Percentiles rank a stretch among this genome's conserved stretches.
Evolutionary conservation across 2,113 vertebrate genomes (phyloP).

Genomic region (Chaenocephalus aceratus): DNA sequence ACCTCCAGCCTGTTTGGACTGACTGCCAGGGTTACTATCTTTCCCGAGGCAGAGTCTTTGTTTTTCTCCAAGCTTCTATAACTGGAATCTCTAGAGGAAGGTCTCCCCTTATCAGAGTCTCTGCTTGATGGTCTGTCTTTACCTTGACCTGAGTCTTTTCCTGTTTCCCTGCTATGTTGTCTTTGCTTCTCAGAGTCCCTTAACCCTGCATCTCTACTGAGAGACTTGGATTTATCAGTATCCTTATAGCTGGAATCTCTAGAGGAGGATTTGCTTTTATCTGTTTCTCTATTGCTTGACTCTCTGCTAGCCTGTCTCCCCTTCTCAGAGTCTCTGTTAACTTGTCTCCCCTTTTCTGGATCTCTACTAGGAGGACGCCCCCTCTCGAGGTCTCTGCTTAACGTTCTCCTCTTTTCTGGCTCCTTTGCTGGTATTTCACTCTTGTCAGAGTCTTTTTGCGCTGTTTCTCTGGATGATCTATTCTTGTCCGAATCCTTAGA

Average conservation of each 20-base stretch:
- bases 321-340: constrained; percentile 69
- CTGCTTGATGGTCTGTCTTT: constrained; percentile 76
- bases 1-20: constrained; percentile 70
- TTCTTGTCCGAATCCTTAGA: constrained; percentile 70
- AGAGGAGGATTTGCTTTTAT: constrained; percentile 67
- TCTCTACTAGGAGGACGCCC: constrained; percentile 64
- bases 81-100: constrained; percentile 68
- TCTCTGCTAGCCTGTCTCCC: constrained; percentile 68
- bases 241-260: constrained; percentile 68
- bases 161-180: constrained; percentile 71
- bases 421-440: constrained; percentile 69
- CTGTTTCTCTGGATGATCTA: constrained; percentile 63
- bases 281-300: constrained; percentile 63
- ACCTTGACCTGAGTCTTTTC: constrained; percentile 68
- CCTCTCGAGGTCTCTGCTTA: constrained; percentile 68
- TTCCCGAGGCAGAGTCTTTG: constrained; percentile 72
- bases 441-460: constrained; percentile 68
- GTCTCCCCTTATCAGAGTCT: constrained; percentile 70
- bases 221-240: constrained; percentile 59
- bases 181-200: constrained; percentile 70
- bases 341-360: constrained; percentile 66
- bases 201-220: constrained; percentile 55
- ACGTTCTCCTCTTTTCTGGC: constrained; percentile 61
- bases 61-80: constrained; percentile 75
- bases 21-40: constrained; percentile 57